Base-by-base conservation (phyloP, 1,140 invertebrate species). In the Bicyclus anynana region DNA sequence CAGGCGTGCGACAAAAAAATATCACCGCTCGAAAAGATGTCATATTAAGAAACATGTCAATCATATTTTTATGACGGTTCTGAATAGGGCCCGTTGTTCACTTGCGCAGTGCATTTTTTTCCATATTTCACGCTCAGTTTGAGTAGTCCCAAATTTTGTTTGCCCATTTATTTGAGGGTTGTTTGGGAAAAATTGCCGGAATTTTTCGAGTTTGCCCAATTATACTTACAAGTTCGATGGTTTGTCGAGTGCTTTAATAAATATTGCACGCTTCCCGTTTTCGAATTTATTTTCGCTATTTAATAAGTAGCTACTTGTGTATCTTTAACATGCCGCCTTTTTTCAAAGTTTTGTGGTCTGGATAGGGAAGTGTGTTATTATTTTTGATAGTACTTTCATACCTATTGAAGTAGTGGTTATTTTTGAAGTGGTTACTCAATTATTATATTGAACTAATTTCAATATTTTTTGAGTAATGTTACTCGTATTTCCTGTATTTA, bases 11-110 rank as follows among this genome's bases (percentile, higher is more conserved):
- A 87, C 84, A 87, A 87, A 87, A 87, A 87, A 87, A 87, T 87
- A 87, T 87, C 84, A 87, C 84, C 80, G 84, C 73, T 73, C 77
- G 63, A 77, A 80, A 77, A 84, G 80, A 87, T 87, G 84, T 87
- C 84, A 87, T 87, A 87, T 87, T 87, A 87, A 86, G 74, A 78
- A 87, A 87, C 77, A 84, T 84, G 84, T 86, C 84, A 87, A 87
- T 87, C 84, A 87, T 87, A 86, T 84, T 87, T 87, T 84, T 87
- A 87, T 87, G 81, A 84, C 65, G 68, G 75, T 49, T 74, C 73
- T 84, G 55, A 84, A 86, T 78, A 73, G 70, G 65, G n/a, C 2
- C 66, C 56, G 76, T 83, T 83, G 80, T 83, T 84, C 82, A 84
- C 79, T 87, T 84, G 78, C 82, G 82, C 60, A 79, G 69, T 69